A percentile compares a stretch with the other conserved stretches of the same genome.
phyloP scores from a whole-genome alignment of 1,140 invertebrate species.

The Cryptotermes secundus region DNA sequence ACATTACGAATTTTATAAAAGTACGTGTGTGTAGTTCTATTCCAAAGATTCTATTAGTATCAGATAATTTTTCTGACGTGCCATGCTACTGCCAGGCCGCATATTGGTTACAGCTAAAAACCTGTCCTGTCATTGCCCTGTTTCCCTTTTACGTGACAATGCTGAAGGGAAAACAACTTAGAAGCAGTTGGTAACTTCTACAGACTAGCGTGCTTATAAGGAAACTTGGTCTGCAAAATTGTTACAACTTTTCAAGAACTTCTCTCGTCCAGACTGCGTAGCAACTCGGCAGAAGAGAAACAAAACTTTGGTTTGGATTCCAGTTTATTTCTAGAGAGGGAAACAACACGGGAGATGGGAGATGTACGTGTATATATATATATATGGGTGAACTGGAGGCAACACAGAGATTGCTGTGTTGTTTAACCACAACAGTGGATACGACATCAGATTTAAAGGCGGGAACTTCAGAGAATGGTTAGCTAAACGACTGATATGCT shows the following conservation, averaged over 20 bases:
- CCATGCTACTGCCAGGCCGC: not conserved
- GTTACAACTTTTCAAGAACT: not conserved
- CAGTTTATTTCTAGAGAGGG: not conserved
- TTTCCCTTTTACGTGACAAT: not conserved
- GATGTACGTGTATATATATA: not conserved
- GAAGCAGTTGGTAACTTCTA: not conserved
- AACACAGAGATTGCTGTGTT: too few species aligned
- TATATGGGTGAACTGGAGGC: not conserved
- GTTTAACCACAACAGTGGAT: too few species aligned
- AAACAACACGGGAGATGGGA: not conserved
- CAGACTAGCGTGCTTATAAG: not conserved
- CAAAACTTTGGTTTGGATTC: not conserved
- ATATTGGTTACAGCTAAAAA: not conserved
- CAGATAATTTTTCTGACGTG: too few species aligned
- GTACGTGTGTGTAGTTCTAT: too few species aligned
- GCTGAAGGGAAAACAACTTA: not conserved
- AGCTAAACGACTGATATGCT: too few species aligned
- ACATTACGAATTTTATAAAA: too few species aligned
- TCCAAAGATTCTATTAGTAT: too few species aligned
- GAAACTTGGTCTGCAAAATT: not conserved
- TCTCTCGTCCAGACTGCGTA: not conserved
- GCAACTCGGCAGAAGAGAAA: not conserved
- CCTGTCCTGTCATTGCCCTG: not conserved
- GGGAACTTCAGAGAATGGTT: too few species aligned
- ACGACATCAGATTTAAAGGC: too few species aligned